Conservation (phyloP, 2,113 vertebrate species). For the Dermatemys mawii region DNA sequence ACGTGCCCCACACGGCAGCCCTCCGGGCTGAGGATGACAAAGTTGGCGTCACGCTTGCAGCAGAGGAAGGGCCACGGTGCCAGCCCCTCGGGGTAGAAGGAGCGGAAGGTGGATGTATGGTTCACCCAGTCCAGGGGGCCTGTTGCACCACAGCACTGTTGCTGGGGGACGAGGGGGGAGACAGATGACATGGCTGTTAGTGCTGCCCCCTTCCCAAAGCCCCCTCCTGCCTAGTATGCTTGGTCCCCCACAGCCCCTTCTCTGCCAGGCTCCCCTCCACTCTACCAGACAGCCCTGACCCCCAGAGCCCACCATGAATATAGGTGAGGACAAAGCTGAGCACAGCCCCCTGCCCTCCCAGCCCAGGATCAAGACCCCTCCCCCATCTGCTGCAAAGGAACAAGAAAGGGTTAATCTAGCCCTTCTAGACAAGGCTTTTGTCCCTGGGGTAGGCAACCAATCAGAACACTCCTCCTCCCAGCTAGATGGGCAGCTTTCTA, state of each 20-base stretch:
- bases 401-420: background rate
- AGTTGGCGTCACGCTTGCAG: constrained; percentile 70
- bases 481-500: no score
- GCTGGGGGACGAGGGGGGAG: constrained; percentile 46
- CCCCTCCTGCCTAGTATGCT: no score
- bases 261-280: background rate
- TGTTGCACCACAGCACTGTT: constrained; percentile 79
- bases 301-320: background rate
- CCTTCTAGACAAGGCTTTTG: background rate
- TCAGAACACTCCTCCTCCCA: no score
- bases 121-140: constrained; percentile 81
- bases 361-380: background rate
- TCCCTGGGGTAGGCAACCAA: no score
- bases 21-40: constrained; percentile 33
- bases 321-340: background rate
- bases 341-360: background rate
- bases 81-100: background rate
- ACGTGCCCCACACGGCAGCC: constrained; percentile 70
- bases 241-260: no score
- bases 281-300: no score
- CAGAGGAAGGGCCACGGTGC: constrained; percentile 79
- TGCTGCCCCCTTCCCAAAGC: no score
- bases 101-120: constrained; percentile 74
- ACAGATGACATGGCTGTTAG: background rate
- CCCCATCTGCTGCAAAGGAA: background rate